phyloP scores from a whole-genome alignment of 2,113 vertebrate genomes.

The Dascyllus trimaculatus region DNA sequence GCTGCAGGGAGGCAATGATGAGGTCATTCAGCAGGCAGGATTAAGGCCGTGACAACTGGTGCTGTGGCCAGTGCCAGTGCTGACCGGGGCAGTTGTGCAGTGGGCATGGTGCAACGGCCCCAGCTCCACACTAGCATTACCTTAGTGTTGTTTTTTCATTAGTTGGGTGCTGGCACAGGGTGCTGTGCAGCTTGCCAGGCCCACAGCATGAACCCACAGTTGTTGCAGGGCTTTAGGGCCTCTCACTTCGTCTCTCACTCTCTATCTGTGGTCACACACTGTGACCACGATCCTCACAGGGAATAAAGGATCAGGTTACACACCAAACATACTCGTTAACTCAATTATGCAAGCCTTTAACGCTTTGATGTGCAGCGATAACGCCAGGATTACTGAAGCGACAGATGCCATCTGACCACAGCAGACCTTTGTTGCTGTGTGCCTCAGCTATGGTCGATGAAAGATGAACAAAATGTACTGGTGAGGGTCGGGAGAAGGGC shows the following conservation, averaged over 20 bases:
- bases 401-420: conserved; percentile 75
- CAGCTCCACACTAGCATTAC: conserved; percentile 54
- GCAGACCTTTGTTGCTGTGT: conserved; percentile 60
- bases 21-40: conserved; percentile 79
- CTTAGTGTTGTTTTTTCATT: conserved; percentile 80
- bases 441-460: conserved; percentile 52
- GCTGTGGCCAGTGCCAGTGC: conserved; percentile 70
- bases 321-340: conserved; percentile 77
- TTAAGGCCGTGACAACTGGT: conserved; percentile 80
- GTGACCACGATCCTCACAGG: conserved; percentile 45
- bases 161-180: conserved; percentile 56
- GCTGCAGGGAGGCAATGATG: conserved; percentile 66
- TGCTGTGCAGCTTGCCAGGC: conserved; percentile 51
- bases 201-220: conserved; percentile 74
- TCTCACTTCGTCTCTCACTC: conserved; percentile 19
- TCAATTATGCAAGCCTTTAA: conserved; percentile 75
- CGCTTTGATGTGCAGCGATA: conserved; percentile 76
- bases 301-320: conserved; percentile 70
- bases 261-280: conserved; percentile 55
- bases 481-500: conserved; percentile 34
- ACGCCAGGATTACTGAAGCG: conserved; percentile 68
- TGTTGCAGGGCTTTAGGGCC: conserved; percentile 71
- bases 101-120: conserved; percentile 44
- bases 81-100: conserved; percentile 67
- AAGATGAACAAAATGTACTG: conserved; percentile 55